These are phyloP conservation scores for Drosophila borealis DNA, from an alignment of 2,888 invertebrate species.

Conservation along the genomic window DNA sequence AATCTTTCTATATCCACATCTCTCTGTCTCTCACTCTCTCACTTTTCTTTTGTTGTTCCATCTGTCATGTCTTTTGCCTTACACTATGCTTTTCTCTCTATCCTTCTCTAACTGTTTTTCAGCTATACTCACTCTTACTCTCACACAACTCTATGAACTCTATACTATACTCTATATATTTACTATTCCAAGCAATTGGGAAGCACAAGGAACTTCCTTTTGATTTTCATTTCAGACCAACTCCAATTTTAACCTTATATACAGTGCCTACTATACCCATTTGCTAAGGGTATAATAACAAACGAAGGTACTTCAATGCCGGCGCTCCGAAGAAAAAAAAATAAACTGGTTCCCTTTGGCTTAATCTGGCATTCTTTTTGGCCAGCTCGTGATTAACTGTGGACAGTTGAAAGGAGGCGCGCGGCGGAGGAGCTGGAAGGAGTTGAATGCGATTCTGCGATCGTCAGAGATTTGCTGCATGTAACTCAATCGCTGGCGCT, in stretches of 20 bases:
- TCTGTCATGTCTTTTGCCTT: too few relatives aligned
- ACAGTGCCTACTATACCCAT: background rate
- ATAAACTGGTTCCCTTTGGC: conserved; percentile 47
- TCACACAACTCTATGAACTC: too few relatives aligned
- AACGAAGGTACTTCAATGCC: conserved; percentile 27
- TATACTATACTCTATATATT: too few relatives aligned
- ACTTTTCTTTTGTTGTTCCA: too few relatives aligned
- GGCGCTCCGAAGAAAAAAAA: conserved; percentile 39
- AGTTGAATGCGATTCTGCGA: conserved; percentile 36
- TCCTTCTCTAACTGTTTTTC: too few relatives aligned
- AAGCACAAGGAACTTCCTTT: too few relatives aligned
- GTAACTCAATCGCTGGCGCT: conserved; percentile 79
- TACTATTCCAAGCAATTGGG: too few relatives aligned
- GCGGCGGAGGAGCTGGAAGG: background rate
- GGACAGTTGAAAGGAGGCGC: conserved; percentile 63
- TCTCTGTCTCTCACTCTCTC: too few relatives aligned
- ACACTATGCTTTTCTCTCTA: too few relatives aligned
- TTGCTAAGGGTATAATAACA: conserved; percentile 37
- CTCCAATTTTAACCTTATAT: background rate
- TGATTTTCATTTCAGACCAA: too few relatives aligned
- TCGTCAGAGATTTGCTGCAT: conserved; percentile 71
- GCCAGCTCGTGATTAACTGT: conserved; percentile 75
- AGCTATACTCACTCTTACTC: too few relatives aligned
- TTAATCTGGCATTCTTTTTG: conserved; percentile 74
- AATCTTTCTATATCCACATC: too few relatives aligned